Percentiles rank a stretch among this genome's conserved stretches.
Conservation (phyloP, 2,797 vertebrate species). For the Vultur gryphus region DNA sequence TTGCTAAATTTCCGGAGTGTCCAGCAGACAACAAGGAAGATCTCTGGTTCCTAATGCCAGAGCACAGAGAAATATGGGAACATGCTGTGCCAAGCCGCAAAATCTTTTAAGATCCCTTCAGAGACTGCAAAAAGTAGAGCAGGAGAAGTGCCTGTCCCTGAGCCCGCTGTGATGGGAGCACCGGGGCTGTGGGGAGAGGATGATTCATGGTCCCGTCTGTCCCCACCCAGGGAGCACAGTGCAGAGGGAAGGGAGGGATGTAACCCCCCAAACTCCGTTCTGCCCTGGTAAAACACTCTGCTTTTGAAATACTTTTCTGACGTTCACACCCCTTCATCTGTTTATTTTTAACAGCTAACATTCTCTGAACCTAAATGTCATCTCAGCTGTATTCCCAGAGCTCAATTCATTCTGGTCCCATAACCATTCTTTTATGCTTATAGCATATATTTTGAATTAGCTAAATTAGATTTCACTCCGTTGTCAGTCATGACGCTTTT, state of each 20-base stretch:
- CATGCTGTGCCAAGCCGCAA: neutral
- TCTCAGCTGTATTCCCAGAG: neutral
- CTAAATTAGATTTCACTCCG: neutral
- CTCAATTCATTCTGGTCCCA: neutral
- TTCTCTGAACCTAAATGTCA: constrained; percentile 1
- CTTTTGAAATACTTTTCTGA: neutral
- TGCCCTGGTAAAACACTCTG: neutral
- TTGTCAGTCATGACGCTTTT: neutral
- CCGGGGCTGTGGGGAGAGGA: neutral
- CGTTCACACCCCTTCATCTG: neutral
- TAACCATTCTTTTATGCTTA: neutral
- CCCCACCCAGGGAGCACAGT: neutral
- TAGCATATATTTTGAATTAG: constrained; percentile 3
- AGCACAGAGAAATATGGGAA: neutral
- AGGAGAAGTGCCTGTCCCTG: neutral
- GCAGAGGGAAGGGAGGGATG: neutral
- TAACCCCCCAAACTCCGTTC: neutral
- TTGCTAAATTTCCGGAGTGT: neutral
- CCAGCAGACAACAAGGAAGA: neutral
- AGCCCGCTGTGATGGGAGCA: neutral
- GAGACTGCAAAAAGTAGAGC: neutral
- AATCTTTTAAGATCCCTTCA: neutral
- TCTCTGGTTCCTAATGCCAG: neutral
- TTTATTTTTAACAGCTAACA: constrained; percentile 11
- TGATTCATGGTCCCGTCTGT: neutral